Evolutionary conservation across 92 coral and sea anemone genomes (phyloP).

Genomic region (Actinostola sp.): DNA sequence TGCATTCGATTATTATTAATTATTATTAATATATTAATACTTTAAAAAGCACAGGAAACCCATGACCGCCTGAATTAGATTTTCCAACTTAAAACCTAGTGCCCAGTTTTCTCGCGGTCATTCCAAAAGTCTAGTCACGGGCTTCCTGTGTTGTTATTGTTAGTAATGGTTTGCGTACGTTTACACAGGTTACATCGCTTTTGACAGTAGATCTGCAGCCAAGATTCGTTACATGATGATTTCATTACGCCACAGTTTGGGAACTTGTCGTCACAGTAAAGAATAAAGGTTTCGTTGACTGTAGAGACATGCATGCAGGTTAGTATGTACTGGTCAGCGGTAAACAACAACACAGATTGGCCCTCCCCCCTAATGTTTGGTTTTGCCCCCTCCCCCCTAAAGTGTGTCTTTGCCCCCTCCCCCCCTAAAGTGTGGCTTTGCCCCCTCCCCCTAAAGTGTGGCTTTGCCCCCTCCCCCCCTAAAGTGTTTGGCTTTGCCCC

Average conservation of each 20-base stretch:
- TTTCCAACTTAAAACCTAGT: no score
- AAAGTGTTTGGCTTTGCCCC: no score
- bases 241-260: conserved; percentile 75
- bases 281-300: conserved; percentile 64
- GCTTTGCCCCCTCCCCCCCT: no score
- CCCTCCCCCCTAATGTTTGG: not conserved
- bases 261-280: conserved; percentile 80
- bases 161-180: conserved; percentile 51
- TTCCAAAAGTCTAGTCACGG: no score
- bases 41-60: no score
- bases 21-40: no score
- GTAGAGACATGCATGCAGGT: conserved; percentile 25
- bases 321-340: conserved; percentile 18
- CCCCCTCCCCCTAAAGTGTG: no score
- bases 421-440: no score
- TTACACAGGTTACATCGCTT: conserved; percentile 83
- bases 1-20: no score
- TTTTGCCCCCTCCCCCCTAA: not conserved
- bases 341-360: not conserved
- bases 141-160: conserved; percentile 27
- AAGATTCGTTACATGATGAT: conserved; percentile 84
- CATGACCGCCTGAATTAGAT: no score
- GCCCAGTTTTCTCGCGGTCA: no score
- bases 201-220: conserved; percentile 94
- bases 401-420: no score